Evolutionary conservation across 2,888 invertebrate genomes (phyloP).

Genomic region (Hypercompe scribonia): DNA sequence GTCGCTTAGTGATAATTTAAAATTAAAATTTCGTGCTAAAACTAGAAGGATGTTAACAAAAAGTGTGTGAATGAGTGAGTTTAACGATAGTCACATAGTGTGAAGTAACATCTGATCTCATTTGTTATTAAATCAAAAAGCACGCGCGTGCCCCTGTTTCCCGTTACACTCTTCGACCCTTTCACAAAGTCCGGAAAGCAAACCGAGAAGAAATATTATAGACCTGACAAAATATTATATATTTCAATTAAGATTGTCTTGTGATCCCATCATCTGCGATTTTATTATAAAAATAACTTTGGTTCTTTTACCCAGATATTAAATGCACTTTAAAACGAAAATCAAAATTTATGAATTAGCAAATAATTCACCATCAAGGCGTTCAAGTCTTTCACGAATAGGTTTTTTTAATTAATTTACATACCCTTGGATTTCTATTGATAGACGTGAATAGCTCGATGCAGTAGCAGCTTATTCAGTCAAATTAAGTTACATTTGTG

Average conservation of each 20-base stretch:
- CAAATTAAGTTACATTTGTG: neutral
- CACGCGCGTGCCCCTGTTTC: no score
- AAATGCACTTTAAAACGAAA: neutral
- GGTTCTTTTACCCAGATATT: neutral
- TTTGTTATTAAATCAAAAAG: no score
- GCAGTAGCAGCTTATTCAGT: constrained; percentile 1
- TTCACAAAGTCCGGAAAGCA: no score
- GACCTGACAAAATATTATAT: no score
- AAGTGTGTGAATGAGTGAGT: no score
- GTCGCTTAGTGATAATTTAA: neutral
- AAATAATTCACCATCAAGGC: neutral
- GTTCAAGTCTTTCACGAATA: neutral
- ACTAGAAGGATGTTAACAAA: neutral
- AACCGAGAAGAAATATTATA: no score
- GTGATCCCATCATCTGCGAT: neutral
- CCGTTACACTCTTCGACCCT: no score
- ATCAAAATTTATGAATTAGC: neutral
- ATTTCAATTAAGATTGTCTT: no score
- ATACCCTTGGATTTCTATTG: neutral
- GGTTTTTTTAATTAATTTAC: neutral
- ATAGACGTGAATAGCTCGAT: neutral
- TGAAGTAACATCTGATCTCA: no score
- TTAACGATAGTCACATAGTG: no score
- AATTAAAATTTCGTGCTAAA: neutral
- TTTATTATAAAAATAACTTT: neutral